A percentile compares a stretch with the other conserved stretches of the same genome.
Conservation (phyloP, 2,113 vertebrate species). For the Eublepharis macularius region DNA sequence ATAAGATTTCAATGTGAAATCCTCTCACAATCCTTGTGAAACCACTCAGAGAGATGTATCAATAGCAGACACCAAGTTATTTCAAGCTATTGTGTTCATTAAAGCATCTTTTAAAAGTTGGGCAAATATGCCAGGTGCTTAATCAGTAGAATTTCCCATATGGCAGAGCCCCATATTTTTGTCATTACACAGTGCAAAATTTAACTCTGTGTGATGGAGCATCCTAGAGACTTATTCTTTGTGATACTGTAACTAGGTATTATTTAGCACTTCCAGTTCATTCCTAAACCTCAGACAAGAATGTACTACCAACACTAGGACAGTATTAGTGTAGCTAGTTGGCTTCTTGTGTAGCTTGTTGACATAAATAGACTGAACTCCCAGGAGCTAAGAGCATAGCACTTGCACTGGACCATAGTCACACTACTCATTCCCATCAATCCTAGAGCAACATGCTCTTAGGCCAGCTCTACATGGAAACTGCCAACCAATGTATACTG, state of each 20-base stretch:
- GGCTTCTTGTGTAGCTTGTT: no score
- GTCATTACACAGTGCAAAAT: background rate
- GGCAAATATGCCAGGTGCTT: background rate
- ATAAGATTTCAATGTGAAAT: background rate
- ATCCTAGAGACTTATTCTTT: background rate
- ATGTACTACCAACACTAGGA: no score
- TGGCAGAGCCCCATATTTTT: background rate
- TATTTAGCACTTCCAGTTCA: background rate
- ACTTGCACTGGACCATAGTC: no score
- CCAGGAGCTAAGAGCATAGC: no score
- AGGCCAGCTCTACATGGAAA: no score
- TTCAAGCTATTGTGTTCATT: background rate
- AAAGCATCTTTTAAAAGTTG: background rate
- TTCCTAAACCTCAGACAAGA: no score
- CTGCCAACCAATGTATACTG: no score
- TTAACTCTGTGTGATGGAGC: background rate
- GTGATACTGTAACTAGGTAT: accelerated
- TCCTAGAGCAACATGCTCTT: no score
- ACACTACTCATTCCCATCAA: no score
- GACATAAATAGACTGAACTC: no score
- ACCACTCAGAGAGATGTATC: background rate
- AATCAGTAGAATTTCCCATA: background rate
- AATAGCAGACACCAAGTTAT: constrained; percentile 7
- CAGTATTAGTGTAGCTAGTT: no score
- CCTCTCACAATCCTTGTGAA: background rate